Evolutionary conservation across 1,140 invertebrate species (phyloP).

Genomic region (Bombus turneri): DNA sequence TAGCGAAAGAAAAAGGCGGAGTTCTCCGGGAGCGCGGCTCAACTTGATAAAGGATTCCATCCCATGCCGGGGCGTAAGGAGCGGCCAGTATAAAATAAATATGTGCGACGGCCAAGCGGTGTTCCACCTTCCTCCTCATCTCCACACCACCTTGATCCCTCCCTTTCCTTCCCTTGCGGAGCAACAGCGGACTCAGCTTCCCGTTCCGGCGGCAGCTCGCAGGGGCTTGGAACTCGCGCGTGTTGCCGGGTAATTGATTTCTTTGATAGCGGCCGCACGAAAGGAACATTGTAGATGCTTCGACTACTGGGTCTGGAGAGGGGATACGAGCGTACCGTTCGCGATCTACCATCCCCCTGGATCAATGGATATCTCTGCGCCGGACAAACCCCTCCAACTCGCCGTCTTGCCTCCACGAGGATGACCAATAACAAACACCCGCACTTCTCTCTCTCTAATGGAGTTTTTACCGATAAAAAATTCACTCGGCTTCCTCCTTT

Average conservation of each 20-base stretch:
- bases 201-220: slow-evolving; percentile 20
- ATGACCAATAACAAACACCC: slow-evolving; percentile 82
- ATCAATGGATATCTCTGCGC: slow-evolving; percentile 79
- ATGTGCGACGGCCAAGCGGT: slow-evolving; percentile 60
- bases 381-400: slow-evolving; percentile 69
- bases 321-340: slow-evolving; percentile 42
- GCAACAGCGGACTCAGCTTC: neutral
- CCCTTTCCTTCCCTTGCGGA: neutral
- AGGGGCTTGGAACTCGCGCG: slow-evolving; percentile 60
- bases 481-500: slow-evolving; percentile 76
- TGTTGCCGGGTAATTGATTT: slow-evolving; percentile 78
- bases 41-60: slow-evolving; percentile 71
- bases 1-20: slow-evolving; percentile 61
- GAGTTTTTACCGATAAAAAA: slow-evolving; percentile 83
- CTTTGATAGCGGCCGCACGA: slow-evolving; percentile 75
- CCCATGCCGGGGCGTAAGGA: slow-evolving; percentile 56
- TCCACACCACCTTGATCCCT: neutral
- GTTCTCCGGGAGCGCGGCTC: slow-evolving; percentile 39
- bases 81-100: slow-evolving; percentile 75
- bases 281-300: slow-evolving; percentile 72
- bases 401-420: slow-evolving; percentile 66
- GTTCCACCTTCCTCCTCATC: slow-evolving; percentile 3
- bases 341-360: slow-evolving; percentile 74
- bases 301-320: slow-evolving; percentile 43
- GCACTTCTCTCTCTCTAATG: slow-evolving; percentile 80